Base-by-base conservation (phyloP, 2,888 invertebrate species). In the Lasioglossum pauxillum region DNA sequence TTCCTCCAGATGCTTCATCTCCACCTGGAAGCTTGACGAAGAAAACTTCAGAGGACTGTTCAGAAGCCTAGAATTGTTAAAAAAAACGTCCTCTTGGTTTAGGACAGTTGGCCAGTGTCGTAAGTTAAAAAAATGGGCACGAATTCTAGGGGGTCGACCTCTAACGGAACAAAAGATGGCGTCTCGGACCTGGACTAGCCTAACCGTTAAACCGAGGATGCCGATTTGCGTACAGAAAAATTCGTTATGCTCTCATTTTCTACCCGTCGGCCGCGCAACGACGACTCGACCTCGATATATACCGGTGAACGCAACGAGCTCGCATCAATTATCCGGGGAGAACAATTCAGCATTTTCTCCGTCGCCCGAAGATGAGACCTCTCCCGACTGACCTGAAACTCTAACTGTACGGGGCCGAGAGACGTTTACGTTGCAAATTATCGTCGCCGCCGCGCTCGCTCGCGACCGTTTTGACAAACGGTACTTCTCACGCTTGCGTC, bases 381-480 rank as follows among this genome's bases (percentile, higher is more conserved):
- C 86, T 78, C 72, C 88, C 72, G 83, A 80, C 82, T 74, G 88
- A 82, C 78, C 83, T 73, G 79, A 81, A 84, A 84, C 81, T 69
- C 69, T 93, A 93, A 93, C 92, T 92, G 93, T 93, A 92, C 85
- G 92, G 57, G n/a, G 86, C 76, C 57, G 57, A 57, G 41, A 57
- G 86, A 88, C 92, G 92, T 93, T 93, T 91, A 92, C 90, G 92
- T 92, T 92, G 93, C 91, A 92, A 93, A 93, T 93, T 93, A 92
- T 91, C 92, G 92, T 90, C 93, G 92, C 91, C 92, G 92, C 90
- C 93, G 92, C 91, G 88, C 89, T 92, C 91, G 90, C 92, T 89
- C 88, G 87, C 89, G 87, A 93, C 93, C 93, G 92, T 94, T 93
- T 94, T 94, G 93, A 93, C 91, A 93, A 94, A 94, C 94, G 94